Conservation (phyloP, 2,888 invertebrate genomes). For the Cerastis leucographa region DNA sequence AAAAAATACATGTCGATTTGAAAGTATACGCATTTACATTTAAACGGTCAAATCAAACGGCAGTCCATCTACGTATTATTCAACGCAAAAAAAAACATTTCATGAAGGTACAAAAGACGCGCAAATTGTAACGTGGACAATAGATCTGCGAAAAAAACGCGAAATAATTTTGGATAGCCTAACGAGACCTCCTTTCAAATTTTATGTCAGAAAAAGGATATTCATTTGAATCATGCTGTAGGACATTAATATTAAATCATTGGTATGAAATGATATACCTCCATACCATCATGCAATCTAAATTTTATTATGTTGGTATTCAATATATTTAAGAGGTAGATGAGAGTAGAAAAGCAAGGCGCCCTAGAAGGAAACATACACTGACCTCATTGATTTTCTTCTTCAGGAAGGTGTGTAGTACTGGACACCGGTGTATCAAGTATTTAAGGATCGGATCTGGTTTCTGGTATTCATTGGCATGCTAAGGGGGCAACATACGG, state of each 20-base stretch:
- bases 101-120: conserved; percentile 13
- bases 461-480: not conserved
- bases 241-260: conserved; percentile 8
- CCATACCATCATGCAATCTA: not conserved
- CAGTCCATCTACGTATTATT: not conserved
- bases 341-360: not conserved
- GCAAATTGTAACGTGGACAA: conserved; percentile 33
- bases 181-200: not conserved
- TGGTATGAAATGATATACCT: not conserved
- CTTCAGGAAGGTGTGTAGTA: too few species aligned
- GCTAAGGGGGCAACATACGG: too few species aligned
- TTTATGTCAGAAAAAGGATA: conserved; percentile 15
- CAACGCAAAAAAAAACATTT: not conserved
- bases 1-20: not conserved
- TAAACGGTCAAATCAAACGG: not conserved
- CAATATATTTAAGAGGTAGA: too few species aligned
- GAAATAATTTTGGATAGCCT: conserved; percentile 14
- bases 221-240: not conserved
- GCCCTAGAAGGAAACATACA: too few species aligned
- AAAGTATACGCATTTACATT: not conserved
- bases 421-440: too few species aligned
- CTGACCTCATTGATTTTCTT: too few species aligned
- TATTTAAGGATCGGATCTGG: not conserved
- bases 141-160: not conserved
- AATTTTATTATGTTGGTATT: not conserved